Evolutionary conservation across 2,888 invertebrate genomes (phyloP), one percentile per base, ranked within the genome.

Genomic region (Hydrotaea cyrtoneurina): DNA sequence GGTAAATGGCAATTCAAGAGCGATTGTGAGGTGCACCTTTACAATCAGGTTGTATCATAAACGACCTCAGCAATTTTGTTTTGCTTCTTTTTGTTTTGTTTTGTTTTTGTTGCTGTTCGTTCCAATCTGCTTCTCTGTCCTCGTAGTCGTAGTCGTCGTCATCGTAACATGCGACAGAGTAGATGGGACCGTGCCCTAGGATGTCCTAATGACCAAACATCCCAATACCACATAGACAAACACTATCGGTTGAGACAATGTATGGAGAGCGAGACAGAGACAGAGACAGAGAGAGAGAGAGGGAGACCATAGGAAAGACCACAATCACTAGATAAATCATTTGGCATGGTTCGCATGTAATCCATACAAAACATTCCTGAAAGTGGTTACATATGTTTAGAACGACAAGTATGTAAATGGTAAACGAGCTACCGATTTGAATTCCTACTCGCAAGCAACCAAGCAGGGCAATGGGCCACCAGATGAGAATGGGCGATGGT

Each of bases 301-400:
- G 11, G 66, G 53, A 72, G 19, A 53, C 46, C 69, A 55, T 26
- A 64, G 17, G 39, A 36, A 31, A 78, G 80, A 78, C 75, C 86
- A 81, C 83, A 86, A 83, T 79, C 81, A 83, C 81, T 83, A 82
- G 79, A 86, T 86, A 86, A 86, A 86, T 86, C 86, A 86, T 83
- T 83, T 83, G 79, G 66, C 78, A 73, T 17, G 71, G 59, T 46
- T 80, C 39, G 31, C 75, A 23, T 71, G 75, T 64, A 75, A 81
- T 79, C 79, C 73, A 55, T 59, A 74, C 59, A 69, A 62, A 46
- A 85, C 72, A 82, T 85, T 79, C 80, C 75, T 64, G 55, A 85
- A 79, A 76, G 75, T 81, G 71, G 78, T 73, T 79, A 71, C 71
- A 78, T 26, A 72, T 76, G 71, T 76, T 74, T 43, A 46, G 62